Evolutionary conservation across 2,888 invertebrate genomes (phyloP).

Genomic region (Ametastegia equiseti): DNA sequence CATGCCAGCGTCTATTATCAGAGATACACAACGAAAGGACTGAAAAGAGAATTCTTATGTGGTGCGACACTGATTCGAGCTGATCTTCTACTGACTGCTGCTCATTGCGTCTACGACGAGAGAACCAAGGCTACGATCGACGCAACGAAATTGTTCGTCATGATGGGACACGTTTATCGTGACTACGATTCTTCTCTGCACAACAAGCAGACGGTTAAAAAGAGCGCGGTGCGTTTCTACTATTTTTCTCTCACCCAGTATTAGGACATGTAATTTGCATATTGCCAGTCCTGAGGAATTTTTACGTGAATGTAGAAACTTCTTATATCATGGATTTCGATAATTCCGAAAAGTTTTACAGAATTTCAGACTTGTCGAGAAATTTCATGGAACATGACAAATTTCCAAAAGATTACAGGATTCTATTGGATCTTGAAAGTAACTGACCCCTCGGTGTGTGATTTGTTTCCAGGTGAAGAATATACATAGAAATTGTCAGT

Average conservation of each 20-base stretch:
- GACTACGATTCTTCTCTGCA: constrained; percentile 65
- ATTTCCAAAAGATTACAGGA: too few species aligned
- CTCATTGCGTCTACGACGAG: constrained; percentile 74
- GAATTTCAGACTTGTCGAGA: too few species aligned
- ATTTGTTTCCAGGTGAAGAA: constrained; percentile 65
- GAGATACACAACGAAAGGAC: constrained; percentile 2
- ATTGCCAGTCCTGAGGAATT: too few species aligned
- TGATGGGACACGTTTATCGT: constrained; percentile 70
- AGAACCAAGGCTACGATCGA: constrained; percentile 51
- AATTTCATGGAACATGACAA: too few species aligned
- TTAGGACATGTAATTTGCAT: too few species aligned
- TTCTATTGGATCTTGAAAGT: neutral
- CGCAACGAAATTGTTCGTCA: constrained; percentile 61
- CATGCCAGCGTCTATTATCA: constrained; percentile 69
- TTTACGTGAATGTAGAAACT: too few species aligned
- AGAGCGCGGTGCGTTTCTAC: constrained; percentile 58
- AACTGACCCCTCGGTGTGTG: neutral
- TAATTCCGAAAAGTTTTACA: too few species aligned
- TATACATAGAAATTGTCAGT: constrained; percentile 65
- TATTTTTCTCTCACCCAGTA: too few species aligned
- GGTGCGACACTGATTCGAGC: constrained; percentile 72
- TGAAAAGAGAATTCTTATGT: constrained; percentile 67
- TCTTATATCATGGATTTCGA: too few species aligned
- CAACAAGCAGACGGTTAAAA: constrained; percentile 60
- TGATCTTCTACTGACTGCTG: too few species aligned